Evolutionary conservation across 1,140 invertebrate species (phyloP).

Genomic region (Dicyema japonicum): DNA sequence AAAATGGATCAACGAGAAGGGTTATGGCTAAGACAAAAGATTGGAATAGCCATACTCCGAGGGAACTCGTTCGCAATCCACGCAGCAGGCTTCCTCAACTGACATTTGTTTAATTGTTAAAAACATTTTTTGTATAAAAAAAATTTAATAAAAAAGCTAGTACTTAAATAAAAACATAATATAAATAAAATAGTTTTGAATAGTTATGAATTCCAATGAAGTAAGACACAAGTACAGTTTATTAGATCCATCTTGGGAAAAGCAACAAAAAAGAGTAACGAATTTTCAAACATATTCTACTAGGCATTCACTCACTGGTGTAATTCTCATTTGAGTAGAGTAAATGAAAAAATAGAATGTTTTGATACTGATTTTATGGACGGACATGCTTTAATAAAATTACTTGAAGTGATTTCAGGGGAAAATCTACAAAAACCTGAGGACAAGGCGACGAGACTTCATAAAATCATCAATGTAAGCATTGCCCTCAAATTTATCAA

Average conservation of each 20-base stretch:
- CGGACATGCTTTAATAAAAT: conserved; percentile 83
- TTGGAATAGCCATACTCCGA: no score
- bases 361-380: conserved; percentile 97
- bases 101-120: no score
- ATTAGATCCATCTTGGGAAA: conserved; percentile 2
- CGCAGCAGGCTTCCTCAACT: no score
- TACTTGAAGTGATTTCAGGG: conserved; percentile 67
- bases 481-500: conserved; percentile 97
- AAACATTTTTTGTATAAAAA: no score
- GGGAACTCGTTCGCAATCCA: no score
- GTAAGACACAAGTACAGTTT: neutral
- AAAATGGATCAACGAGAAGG: no score
- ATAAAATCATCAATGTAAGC: conserved; percentile 97
- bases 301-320: conserved; percentile 99
- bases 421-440: conserved; percentile 84
- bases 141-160: no score
- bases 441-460: conserved; percentile 93
- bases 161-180: no score
- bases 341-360: conserved; percentile 79
- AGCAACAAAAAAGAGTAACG: conserved; percentile 3
- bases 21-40: no score
- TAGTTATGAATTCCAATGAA: no score
- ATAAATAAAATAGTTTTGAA: no score
- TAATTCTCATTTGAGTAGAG: conserved; percentile 91
- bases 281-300: no score